Evolutionary conservation across 2,888 invertebrate species (phyloP).

Genomic region (Tachina lurida): DNA sequence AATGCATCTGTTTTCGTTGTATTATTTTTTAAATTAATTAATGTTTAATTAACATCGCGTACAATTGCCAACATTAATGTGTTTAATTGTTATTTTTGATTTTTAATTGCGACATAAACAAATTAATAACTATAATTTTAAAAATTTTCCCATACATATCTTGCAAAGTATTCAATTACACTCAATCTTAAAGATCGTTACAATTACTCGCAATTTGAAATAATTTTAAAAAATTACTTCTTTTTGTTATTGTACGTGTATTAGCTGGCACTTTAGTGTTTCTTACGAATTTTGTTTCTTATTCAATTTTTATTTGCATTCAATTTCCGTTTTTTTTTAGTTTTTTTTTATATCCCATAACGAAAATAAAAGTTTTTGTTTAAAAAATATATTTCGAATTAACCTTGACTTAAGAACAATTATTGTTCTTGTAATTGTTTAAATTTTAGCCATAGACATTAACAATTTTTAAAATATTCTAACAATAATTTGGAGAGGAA

Average conservation of each 20-base stretch:
- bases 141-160: neutral
- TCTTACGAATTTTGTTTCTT: neutral
- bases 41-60: conserved; percentile 23
- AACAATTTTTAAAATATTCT: conserved; percentile 33
- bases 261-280: neutral
- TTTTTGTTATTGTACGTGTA: neutral
- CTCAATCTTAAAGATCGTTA: neutral
- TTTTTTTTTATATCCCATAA: neutral
- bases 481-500: neutral
- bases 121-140: neutral
- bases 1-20: neutral
- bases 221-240: neutral
- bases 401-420: conserved; percentile 61
- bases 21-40: neutral
- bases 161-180: neutral
- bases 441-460: conserved; percentile 12
- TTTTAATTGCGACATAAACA: neutral
- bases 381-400: conserved; percentile 60
- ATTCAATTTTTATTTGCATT: conserved; percentile 14
- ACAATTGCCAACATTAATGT: neutral
- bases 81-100: neutral
- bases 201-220: neutral
- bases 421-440: conserved; percentile 20
- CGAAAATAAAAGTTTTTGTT: conserved; percentile 9
- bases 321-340: conserved; percentile 42